Evolutionary conservation across 2,888 invertebrate species (phyloP).

Genomic region (Drosophila mayaguana): DNA sequence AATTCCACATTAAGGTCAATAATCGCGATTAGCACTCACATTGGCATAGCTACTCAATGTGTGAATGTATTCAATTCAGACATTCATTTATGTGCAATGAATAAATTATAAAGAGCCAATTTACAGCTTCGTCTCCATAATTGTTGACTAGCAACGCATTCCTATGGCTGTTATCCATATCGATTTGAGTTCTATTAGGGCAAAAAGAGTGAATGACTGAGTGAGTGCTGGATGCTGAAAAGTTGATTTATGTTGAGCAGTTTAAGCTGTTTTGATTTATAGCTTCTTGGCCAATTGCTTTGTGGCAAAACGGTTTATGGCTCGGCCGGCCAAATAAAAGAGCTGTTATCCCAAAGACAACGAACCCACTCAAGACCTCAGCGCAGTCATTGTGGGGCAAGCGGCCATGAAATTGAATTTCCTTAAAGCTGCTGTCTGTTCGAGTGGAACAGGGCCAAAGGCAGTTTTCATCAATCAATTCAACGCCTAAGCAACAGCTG

Average conservation of each 20-base stretch:
- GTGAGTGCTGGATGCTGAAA: slow-evolving; percentile 8
- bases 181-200: background rate
- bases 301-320: slow-evolving; percentile 44
- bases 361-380: background rate
- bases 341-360: slow-evolving; percentile 15
- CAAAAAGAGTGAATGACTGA: background rate
- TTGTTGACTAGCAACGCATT: slow-evolving; percentile 19
- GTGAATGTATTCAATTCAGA: background rate
- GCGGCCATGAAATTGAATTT: slow-evolving; percentile 34
- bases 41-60: background rate
- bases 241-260: slow-evolving; percentile 47
- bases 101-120: slow-evolving; percentile 8
- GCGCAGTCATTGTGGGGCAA: slow-evolving; percentile 11
- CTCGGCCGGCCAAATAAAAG: slow-evolving; percentile 35
- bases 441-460: background rate
- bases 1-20: background rate
- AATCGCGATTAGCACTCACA: background rate
- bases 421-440: background rate
- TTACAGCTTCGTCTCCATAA: slow-evolving; percentile 8
- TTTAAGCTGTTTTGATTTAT: slow-evolving; percentile 69
- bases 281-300: slow-evolving; percentile 48
- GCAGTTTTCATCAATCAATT: slow-evolving; percentile 18
- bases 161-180: slow-evolving; percentile 9
- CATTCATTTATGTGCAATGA: slow-evolving; percentile 7
- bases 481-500: background rate